These are phyloP conservation scores for Pelecanus crispus DNA, from an alignment of 2,113 vertebrate species.

Conservation along the genomic window DNA sequence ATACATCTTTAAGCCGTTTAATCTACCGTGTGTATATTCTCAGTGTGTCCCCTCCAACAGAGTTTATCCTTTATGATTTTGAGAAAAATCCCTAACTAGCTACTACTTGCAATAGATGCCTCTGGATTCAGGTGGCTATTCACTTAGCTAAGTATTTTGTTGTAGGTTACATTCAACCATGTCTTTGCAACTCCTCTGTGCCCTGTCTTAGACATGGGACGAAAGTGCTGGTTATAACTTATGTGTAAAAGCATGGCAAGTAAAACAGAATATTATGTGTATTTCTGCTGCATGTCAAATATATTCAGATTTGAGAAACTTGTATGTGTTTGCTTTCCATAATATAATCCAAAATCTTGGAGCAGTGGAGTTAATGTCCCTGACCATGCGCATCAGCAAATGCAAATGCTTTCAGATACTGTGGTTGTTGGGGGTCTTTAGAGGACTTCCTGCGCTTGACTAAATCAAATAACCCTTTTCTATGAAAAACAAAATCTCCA, in stretches of 20 bases:
- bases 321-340: background rate
- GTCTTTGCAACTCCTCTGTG: background rate
- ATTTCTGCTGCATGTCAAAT: background rate
- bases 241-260: background rate
- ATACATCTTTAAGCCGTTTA: background rate
- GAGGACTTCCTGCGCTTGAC: background rate
- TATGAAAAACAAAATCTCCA: background rate
- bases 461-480: background rate
- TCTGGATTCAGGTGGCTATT: background rate
- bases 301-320: background rate
- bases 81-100: background rate
- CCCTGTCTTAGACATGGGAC: background rate
- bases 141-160: background rate
- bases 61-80: background rate
- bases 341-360: background rate
- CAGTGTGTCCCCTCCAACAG: background rate
- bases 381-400: background rate
- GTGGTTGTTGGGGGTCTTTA: background rate
- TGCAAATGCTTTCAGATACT: background rate
- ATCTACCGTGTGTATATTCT: background rate
- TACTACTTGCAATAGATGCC: background rate
- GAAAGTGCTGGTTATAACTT: background rate
- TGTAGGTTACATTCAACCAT: background rate
- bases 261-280: background rate
- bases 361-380: background rate